Conservation (phyloP, 2,888 invertebrate species). For the Serrognathus titanus region DNA sequence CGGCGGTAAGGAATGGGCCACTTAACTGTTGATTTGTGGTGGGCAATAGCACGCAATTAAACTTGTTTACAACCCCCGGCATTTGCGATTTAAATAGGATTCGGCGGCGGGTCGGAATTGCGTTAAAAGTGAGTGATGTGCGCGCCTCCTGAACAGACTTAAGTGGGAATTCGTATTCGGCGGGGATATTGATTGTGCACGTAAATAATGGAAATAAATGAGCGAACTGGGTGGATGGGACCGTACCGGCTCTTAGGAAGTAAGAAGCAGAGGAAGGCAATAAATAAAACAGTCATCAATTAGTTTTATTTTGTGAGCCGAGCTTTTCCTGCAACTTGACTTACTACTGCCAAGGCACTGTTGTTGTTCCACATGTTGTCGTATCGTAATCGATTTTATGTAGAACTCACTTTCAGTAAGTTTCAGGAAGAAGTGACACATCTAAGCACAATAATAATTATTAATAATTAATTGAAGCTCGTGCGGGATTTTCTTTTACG, state of each 20-base stretch:
- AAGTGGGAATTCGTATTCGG: conserved; percentile 18
- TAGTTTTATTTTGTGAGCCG: conserved; percentile 15
- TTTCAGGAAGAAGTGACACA: too few species aligned
- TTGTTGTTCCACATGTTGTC: too few species aligned
- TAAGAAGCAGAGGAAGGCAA: conserved; percentile 8
- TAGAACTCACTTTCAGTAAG: too few species aligned
- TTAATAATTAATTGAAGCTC: too few species aligned
- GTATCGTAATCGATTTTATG: too few species aligned
- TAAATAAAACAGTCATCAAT: conserved; percentile 18
- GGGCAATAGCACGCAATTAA: conserved; percentile 35
- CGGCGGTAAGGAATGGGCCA: conserved; percentile 2
- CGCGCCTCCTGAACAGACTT: conserved; percentile 1
- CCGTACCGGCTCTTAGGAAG: conserved; percentile 9
- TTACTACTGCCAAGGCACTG: background rate
- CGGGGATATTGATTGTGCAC: conserved; percentile 25
- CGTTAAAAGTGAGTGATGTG: conserved; percentile 20
- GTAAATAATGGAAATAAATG: conserved; percentile 29
- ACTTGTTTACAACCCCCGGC: conserved; percentile 36
- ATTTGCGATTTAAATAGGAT: conserved; percentile 34
- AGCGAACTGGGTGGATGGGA: conserved; percentile 18
- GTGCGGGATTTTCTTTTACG: too few species aligned
- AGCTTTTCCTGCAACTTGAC: background rate
- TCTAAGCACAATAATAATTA: too few species aligned
- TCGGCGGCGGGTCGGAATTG: conserved; percentile 21
- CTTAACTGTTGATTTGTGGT: conserved; percentile 35